These are phyloP conservation scores for Onychorhynchus coronatus DNA, from an alignment of 2,113 vertebrate species.

Conservation along the genomic window DNA sequence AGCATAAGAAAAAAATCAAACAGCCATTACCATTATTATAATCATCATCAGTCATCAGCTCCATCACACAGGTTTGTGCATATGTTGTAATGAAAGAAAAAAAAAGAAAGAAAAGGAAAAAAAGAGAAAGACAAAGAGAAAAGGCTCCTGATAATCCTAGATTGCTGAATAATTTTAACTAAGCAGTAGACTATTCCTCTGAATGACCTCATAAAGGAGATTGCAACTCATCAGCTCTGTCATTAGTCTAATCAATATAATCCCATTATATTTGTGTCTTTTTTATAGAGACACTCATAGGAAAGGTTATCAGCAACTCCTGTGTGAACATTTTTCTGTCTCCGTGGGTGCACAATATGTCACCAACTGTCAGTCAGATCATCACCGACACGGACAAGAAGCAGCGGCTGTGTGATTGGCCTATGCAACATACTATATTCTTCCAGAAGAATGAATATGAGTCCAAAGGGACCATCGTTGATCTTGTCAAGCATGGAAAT, in stretches of 20 bases:
- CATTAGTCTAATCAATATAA: constrained; percentile 38
- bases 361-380: constrained; percentile 3
- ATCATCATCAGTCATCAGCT: constrained; percentile 50
- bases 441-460: constrained; percentile 17
- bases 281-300: neutral
- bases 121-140: neutral
- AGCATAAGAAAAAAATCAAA: constrained; percentile 35
- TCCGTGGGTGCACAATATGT: neutral
- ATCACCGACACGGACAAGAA: neutral
- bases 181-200: neutral
- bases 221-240: neutral
- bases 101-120: neutral
- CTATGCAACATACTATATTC: neutral
- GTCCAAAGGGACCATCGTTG: neutral
- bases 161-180: constrained; percentile 29
- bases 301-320: neutral
- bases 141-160: neutral
- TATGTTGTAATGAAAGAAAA: neutral
- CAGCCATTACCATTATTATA: constrained; percentile 25
- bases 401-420: neutral
- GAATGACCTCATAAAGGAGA: constrained; percentile 15
- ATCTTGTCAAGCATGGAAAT: neutral
- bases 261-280: neutral
- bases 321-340: neutral
- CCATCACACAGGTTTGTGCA: neutral